Evolutionary conservation across 2,888 invertebrate genomes (phyloP), one percentile per base, ranked within the genome.

Genomic region (Cerceris ruficornis): DNA sequence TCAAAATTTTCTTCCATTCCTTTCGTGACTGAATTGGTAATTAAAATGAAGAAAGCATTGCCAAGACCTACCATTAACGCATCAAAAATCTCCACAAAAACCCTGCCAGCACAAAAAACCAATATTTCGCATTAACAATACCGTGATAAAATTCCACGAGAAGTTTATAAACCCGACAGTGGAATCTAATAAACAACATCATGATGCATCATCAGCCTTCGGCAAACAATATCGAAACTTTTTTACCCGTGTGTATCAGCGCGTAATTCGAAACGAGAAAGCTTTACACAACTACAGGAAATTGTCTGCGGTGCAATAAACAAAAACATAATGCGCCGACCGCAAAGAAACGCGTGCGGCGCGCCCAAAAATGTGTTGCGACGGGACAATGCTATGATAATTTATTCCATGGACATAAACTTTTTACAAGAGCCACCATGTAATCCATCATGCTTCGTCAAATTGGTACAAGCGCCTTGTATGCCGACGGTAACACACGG

Each of bases 381-480:
- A 61, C 70, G 79, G 80, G 82, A 87, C 86, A 86, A 84, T 86
- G 83, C 70, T 84, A 89, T 87, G 86, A 83, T 89, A 89, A 89
- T 89, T 89, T 88, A 87, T 90, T 88, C 88, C 80, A 49, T 73
- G 80, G 83, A 84, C 82, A 84, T 80, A 75, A 84, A 82, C 83
- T 89, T 89, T 88, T 88, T 83, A 79, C 84, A 80, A 75, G 78
- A 72, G 74, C 66, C 84, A 69, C 66, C 78, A 72, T 88, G 87
- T 86, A 88, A 89, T 90, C 88, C 88, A 89, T 89, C 89, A 88
- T 89, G 89, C 84, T 88, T 88, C 87, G 85, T 87, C 86, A 83
- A 86, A 86, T 86, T 87, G 87, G 72, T 86, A 86, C 86, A 87
- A 86, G 85, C 79, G 73, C 76, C 74, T 79, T 62, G 83, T 72